Percentiles rank a stretch among this genome's conserved stretches.
Conservation (phyloP, 2,888 invertebrate genomes). For the Mechanitis messenoides region DNA sequence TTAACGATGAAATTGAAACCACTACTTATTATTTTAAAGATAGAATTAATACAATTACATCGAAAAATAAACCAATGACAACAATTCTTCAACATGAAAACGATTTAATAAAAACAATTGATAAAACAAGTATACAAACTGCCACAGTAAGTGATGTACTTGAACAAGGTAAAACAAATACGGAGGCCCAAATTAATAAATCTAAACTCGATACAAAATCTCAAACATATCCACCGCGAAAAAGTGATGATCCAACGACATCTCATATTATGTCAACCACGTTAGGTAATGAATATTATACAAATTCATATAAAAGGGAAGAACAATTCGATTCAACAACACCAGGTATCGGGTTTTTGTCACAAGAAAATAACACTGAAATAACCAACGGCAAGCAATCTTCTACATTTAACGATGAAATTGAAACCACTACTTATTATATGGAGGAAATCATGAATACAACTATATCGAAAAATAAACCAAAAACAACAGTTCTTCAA, state of each 20-base stretch:
- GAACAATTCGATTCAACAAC: background rate
- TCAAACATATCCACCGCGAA: background rate
- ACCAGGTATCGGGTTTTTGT: background rate
- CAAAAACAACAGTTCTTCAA: background rate
- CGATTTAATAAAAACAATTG: background rate
- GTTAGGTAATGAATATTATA: background rate
- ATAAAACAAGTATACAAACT: background rate
- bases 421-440: constrained; percentile 2
- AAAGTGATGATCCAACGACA: background rate
- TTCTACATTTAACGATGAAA: background rate
- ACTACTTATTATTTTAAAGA: background rate
- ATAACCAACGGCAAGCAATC: background rate
- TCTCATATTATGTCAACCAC: background rate
- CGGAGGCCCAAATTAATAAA: no score
- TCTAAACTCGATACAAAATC: no score
- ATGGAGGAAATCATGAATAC: background rate
- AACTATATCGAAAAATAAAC: background rate
- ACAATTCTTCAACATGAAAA: background rate
- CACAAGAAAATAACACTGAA: background rate
- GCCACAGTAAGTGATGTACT: no score
- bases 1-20: constrained; percentile 1
- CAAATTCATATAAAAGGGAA: background rate
- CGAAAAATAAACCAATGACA: background rate
- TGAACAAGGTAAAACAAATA: no score
- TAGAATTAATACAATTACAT: background rate